Conservation (phyloP, 2,888 invertebrate genomes). For the Sthenelais limicola region DNA sequence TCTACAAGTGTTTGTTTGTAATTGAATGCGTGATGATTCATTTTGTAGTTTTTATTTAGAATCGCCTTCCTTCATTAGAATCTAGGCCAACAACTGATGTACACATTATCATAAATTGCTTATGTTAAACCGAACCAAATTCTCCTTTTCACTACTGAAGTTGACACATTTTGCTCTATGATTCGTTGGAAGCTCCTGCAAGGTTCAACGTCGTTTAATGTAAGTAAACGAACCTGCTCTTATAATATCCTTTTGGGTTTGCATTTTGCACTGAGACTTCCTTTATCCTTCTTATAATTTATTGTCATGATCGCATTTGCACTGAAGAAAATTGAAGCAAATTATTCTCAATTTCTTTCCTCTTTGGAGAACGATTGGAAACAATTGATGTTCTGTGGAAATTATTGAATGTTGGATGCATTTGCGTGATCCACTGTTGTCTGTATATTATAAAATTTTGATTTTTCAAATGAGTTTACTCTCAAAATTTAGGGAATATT, state of each 20-base stretch:
- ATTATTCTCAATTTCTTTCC: background rate
- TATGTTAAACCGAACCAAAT: no score
- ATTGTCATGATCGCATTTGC: background rate
- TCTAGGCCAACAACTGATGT: no score
- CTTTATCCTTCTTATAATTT: conserved; percentile 28
- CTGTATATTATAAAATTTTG: background rate
- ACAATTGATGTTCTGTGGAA: conserved; percentile 14
- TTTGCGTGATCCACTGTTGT: background rate
- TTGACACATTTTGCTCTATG: conserved; percentile 34
- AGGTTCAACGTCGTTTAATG: conserved; percentile 34
- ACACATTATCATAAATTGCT: no score
- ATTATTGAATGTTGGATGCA: background rate
- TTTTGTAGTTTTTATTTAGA: no score
- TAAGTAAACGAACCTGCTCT: conserved; percentile 21
- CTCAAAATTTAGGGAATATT: background rate
- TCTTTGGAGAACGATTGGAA: conserved; percentile 1
- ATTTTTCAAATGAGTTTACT: conserved; percentile 3
- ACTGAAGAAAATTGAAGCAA: background rate
- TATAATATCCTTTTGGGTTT: conserved; percentile 30
- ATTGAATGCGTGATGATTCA: no score
- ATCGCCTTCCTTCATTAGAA: no score
- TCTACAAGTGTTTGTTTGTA: no score
- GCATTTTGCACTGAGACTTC: conserved; percentile 23
- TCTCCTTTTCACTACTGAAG: conserved; percentile 26
- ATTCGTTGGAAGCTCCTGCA: conserved; percentile 38